phyloP scores from a whole-genome alignment of 2,113 vertebrate species.

The Climacteris rufus region DNA sequence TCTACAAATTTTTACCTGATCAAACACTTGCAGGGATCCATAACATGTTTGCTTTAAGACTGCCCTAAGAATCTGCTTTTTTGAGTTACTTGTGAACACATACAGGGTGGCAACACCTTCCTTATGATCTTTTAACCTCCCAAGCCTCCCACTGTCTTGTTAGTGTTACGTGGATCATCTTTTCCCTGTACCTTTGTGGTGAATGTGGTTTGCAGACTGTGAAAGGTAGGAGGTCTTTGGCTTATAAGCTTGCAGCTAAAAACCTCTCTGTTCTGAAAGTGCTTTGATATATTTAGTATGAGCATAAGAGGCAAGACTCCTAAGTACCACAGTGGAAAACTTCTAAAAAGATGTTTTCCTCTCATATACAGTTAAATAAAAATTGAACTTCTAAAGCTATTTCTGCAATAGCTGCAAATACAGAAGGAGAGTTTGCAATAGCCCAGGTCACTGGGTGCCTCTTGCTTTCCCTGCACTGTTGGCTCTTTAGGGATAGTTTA shows the following conservation, averaged over 20 bases:
- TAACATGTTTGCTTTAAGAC: background rate
- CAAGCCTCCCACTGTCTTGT: background rate
- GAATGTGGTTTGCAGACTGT: background rate
- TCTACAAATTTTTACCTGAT: background rate
- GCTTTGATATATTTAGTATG: background rate
- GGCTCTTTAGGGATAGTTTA: background rate
- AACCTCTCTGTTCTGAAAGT: background rate
- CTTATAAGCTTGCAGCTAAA: background rate
- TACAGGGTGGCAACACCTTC: background rate
- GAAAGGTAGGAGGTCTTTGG: background rate
- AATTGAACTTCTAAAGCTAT: background rate
- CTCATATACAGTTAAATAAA: background rate
- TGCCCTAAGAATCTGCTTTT: background rate
- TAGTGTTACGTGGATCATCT: background rate
- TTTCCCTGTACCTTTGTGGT: background rate
- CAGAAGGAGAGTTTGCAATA: background rate
- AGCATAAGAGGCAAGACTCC: background rate
- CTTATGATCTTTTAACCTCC: background rate
- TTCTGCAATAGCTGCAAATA: background rate
- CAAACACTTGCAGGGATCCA: background rate
- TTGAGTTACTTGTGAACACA: background rate
- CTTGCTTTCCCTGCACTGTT: background rate
- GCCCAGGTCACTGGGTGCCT: background rate
- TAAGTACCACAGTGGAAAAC: background rate
- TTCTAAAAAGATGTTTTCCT: background rate